These are phyloP conservation scores for Nezara viridula DNA, from an alignment of 2,888 invertebrate species.

Conservation along the genomic window DNA sequence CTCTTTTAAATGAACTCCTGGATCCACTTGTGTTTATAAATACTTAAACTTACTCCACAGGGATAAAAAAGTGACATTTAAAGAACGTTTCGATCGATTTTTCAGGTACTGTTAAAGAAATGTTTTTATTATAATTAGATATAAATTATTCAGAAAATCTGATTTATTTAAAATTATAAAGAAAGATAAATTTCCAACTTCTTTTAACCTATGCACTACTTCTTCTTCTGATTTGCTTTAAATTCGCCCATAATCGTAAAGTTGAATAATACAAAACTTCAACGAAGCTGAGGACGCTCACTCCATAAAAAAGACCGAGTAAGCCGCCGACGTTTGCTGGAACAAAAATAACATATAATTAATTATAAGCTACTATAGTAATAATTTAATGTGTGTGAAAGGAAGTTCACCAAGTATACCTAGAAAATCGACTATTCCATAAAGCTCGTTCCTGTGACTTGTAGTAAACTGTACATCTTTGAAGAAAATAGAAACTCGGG, in stretches of 20 bases:
- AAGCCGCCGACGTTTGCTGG: conserved; percentile 75
- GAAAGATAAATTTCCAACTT: not conserved
- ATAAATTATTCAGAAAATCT: too few species aligned
- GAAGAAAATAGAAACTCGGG: conserved; percentile 79
- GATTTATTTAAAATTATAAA: too few species aligned
- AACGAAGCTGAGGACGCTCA: conserved; percentile 75
- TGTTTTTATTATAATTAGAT: too few species aligned
- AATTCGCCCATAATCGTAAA: conserved; percentile 69
- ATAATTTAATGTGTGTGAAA: conserved; percentile 68
- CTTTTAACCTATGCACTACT: not conserved
- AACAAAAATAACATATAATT: not conserved
- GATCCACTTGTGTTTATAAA: too few species aligned
- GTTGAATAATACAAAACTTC: conserved; percentile 74
- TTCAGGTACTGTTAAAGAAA: too few species aligned
- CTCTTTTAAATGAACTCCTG: too few species aligned
- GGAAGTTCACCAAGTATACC: conserved; percentile 68
- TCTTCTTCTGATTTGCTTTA: conserved; percentile 37
- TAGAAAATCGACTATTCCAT: conserved; percentile 78
- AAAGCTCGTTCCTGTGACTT: conserved; percentile 77
- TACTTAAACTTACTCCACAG: too few species aligned
- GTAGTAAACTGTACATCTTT: conserved; percentile 81
- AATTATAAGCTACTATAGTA: not conserved
- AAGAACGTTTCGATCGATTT: too few species aligned
- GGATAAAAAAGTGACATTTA: too few species aligned
- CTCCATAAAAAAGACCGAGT: conserved; percentile 77